phyloP scores from a whole-genome alignment of 1,140 invertebrate genomes.

The Lepidurus arcticus region DNA sequence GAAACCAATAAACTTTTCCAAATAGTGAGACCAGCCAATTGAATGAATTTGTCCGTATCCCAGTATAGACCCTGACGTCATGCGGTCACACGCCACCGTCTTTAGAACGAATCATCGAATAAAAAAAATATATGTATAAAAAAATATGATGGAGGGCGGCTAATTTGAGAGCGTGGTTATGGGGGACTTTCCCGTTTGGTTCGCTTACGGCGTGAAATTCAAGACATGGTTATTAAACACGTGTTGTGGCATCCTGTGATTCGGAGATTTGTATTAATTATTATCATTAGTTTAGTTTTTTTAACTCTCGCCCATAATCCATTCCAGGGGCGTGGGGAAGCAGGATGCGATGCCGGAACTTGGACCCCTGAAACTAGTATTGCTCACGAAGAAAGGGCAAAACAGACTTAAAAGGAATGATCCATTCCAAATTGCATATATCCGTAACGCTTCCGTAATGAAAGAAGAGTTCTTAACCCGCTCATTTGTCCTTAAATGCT shows the following conservation, averaged over 20 bases:
- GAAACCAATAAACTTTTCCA: no score
- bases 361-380: slow-evolving; percentile 14
- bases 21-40: no score
- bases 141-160: not conserved
- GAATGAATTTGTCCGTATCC: not conserved
- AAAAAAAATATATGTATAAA: not conserved
- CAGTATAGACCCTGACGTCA: not conserved
- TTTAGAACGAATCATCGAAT: not conserved
- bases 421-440: not conserved
- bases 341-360: slow-evolving; percentile 11
- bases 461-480: no score
- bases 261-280: not conserved
- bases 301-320: slow-evolving; percentile 3
- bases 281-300: not conserved
- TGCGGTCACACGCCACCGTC: no score
- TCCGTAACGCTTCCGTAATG: no score
- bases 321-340: slow-evolving; percentile 15
- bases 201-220: not conserved
- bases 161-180: slow-evolving; percentile 13
- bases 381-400: not conserved
- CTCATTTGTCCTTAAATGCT: no score
- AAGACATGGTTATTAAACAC: not conserved
- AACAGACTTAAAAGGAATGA: not conserved
- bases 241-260: not conserved
- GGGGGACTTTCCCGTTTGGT: not conserved